A percentile compares a stretch with the other conserved stretches of the same genome.
Conservation (phyloP, 1,140 invertebrate species). For the Telenomus remus region DNA sequence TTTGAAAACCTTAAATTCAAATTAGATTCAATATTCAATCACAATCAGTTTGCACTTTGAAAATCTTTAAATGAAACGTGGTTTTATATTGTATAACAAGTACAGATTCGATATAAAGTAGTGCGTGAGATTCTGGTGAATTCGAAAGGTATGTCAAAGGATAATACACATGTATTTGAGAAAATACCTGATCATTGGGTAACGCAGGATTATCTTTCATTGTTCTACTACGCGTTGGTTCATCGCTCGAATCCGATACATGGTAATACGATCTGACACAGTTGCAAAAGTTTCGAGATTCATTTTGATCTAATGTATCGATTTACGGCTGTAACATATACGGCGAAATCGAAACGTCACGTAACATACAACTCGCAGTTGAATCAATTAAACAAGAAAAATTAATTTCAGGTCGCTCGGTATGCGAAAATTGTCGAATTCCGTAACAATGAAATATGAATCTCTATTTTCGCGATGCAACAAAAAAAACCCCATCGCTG, state of each 20-base stretch:
- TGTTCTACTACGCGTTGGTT: slow-evolving; percentile 55
- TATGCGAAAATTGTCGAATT: slow-evolving; percentile 32
- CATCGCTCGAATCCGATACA: slow-evolving; percentile 55
- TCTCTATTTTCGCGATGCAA: neutral
- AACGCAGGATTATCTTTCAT: slow-evolving; percentile 56
- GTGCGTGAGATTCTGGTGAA: slow-evolving; percentile 11
- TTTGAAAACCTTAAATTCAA: too few relatives aligned
- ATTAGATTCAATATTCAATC: too few relatives aligned
- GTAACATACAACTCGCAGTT: slow-evolving; percentile 38
- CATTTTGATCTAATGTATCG: slow-evolving; percentile 54
- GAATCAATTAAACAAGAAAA: slow-evolving; percentile 46
- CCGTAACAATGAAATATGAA: slow-evolving; percentile 40
- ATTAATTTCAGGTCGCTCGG: slow-evolving; percentile 42
- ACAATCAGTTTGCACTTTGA: too few relatives aligned
- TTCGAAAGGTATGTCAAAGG: slow-evolving; percentile 32
- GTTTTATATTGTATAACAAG: too few relatives aligned
- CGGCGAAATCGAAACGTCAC: slow-evolving; percentile 40
- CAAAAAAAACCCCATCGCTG: slow-evolving; percentile 5
- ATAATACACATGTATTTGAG: slow-evolving; percentile 47
- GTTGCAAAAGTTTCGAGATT: slow-evolving; percentile 53
- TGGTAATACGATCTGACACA: slow-evolving; percentile 45
- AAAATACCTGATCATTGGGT: slow-evolving; percentile 52
- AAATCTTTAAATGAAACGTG: too few relatives aligned
- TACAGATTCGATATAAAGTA: slow-evolving; percentile 11
- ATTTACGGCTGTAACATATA: slow-evolving; percentile 54